Percentiles rank a stretch among this genome's conserved stretches.
Conservation (phyloP, 2,888 invertebrate species). For the Campoplex capitator region DNA sequence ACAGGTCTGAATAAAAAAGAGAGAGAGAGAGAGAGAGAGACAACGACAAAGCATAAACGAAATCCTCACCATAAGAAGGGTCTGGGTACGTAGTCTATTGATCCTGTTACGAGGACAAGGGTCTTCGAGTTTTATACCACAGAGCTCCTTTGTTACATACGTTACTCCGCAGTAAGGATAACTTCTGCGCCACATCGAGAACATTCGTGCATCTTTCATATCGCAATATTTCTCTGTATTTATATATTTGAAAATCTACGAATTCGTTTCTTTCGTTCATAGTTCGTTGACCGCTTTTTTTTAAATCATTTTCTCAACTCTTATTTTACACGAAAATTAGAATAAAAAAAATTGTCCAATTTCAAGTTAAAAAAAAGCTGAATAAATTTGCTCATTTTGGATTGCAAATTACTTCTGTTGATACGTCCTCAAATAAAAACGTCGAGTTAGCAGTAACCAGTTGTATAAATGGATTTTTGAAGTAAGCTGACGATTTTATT, state of each 20-base stretch:
- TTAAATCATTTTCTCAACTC: no score
- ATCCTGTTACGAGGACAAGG: slow-evolving; percentile 72
- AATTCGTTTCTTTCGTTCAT: background rate
- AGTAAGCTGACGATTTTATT: slow-evolving; percentile 4
- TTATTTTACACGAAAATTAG: background rate
- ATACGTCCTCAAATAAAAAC: background rate
- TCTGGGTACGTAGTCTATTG: slow-evolving; percentile 75
- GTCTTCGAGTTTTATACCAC: slow-evolving; percentile 57
- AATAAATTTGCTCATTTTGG: background rate
- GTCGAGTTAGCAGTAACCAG: background rate
- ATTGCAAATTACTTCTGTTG: background rate
- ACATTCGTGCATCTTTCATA: background rate
- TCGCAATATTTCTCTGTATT: background rate
- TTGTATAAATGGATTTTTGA: background rate
- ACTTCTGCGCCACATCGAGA: background rate
- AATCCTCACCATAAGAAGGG: slow-evolving; percentile 71
- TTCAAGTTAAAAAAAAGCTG: no score
- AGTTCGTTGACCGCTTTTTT: no score
- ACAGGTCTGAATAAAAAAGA: slow-evolving; percentile 12
- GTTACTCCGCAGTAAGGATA: slow-evolving; percentile 4
- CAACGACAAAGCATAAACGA: slow-evolving; percentile 38
- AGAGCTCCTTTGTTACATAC: slow-evolving; percentile 13
- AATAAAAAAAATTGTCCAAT: background rate
- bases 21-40: background rate
- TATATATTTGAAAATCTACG: background rate